phyloP scores from a whole-genome alignment of 2,888 invertebrate genomes.

The Amphiduros pacificus region DNA sequence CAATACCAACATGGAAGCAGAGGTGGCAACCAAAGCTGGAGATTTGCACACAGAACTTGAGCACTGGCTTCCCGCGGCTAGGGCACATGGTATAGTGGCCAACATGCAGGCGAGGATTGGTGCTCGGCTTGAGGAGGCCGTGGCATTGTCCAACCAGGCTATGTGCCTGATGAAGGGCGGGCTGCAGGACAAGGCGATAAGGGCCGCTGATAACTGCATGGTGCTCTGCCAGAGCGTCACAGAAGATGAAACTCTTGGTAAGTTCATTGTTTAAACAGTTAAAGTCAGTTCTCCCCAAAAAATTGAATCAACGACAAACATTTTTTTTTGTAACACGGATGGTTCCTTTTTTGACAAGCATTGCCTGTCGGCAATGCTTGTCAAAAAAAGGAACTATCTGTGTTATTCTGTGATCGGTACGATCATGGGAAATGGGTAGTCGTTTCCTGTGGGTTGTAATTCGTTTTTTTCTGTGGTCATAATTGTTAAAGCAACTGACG shows the following conservation, averaged over 20 bases:
- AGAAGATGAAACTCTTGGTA: conserved; percentile 9
- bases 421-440: no score
- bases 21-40: conserved; percentile 26
- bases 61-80: conserved; percentile 21
- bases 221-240: conserved; percentile 21
- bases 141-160: conserved; percentile 27
- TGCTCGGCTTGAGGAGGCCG: conserved; percentile 29
- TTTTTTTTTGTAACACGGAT: no score
- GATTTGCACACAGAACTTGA: conserved; percentile 11
- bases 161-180: conserved; percentile 9
- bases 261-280: no score
- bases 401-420: no score
- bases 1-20: conserved; percentile 35
- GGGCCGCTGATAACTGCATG: conserved; percentile 25
- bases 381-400: no score
- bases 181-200: conserved; percentile 11
- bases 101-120: conserved; percentile 25
- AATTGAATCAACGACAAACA: no score
- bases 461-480: no score
- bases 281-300: no score
- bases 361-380: no score
- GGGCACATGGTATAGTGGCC: conserved; percentile 24
- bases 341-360: no score
- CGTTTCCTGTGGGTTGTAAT: no score
- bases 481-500: no score